Base-by-base conservation (phyloP, 2,797 vertebrate species). In the Clarias platycephalus region DNA sequence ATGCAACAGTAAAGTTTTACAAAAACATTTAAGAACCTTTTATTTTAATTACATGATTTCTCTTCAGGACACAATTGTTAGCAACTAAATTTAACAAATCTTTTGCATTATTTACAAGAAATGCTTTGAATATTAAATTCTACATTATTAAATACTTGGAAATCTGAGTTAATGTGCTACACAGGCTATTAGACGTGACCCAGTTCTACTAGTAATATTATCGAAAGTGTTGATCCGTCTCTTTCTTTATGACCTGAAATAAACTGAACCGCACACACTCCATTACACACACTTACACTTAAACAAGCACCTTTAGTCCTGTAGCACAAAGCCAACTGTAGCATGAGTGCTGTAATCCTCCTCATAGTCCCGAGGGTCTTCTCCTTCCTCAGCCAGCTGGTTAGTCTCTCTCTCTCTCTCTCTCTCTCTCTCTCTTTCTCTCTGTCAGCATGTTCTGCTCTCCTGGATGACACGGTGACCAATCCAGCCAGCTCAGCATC, bases 401-500 rank as follows among this genome's bases (percentile, higher is more conserved):
- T 62, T 60, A 63, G 18, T 37, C 16, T 75, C 24, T 70, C n/a
- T 74, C 4, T 74, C 71, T 74, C 24, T 74, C 75, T 77, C 57
- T 60, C 57, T 62, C 75, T 77, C 75, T 60, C 57, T 62, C n/a
- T 64, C n/a, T 66, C 77, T 28, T 67, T 71, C 22, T 49, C 34
- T 40, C 62, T 18, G 74, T 87, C 86, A 85, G 86, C 86, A 85
- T 64, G 81, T 87, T 84, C 57, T 15, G 26, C 72, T 86, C 72
- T 87, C 79, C 80, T 84, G 80, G 72, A 84, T 79, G 83, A 84
- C 55, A 40, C 63, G 44, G 18, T 60, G 53, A 66, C 68, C 68
- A 66, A 87, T 82, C 67, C 80, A 26, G 75, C 83, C 37, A 60
- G 81, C 80, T 87, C 86, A 87, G 83, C 86, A 85, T 22, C 81